These are phyloP conservation scores for Epistrophe eligans DNA, from an alignment of 2,888 invertebrate species.

Conservation along the genomic window DNA sequence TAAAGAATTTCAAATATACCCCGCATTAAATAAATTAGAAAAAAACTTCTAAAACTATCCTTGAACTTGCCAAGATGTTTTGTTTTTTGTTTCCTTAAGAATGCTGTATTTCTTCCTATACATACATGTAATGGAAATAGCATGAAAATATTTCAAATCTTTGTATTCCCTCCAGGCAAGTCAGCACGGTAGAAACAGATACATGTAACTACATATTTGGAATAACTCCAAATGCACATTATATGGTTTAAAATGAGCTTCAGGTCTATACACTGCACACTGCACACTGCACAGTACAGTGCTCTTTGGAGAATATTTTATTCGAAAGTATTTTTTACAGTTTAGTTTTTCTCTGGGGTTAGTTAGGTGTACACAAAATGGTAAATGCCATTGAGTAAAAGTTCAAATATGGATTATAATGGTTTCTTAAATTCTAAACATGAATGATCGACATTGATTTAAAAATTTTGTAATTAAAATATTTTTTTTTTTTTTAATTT, in stretches of 20 bases:
- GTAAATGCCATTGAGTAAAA: background rate
- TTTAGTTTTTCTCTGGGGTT: background rate
- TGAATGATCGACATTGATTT: no score
- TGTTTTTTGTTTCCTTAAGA: background rate
- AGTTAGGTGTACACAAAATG: background rate
- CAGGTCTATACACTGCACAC: background rate
- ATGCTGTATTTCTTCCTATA: slow-evolving; percentile 14
- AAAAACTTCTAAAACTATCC: background rate
- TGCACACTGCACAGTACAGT: background rate
- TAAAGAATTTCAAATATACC: background rate
- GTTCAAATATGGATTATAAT: slow-evolving; percentile 15
- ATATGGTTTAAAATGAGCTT: slow-evolving; percentile 1
- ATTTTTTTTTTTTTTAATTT: no score
- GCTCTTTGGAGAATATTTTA: slow-evolving; percentile 27
- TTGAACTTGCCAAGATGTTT: slow-evolving; percentile 5
- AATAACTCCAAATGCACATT: slow-evolving; percentile 44
- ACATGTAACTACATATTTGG: slow-evolving; percentile 12
- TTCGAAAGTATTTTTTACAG: background rate
- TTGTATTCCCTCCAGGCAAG: background rate
- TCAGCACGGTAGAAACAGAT: background rate
- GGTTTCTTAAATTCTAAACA: background rate
- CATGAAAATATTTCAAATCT: slow-evolving; percentile 1
- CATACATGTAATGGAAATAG: background rate
- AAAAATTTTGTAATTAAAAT: no score
- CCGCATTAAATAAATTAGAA: background rate